A percentile compares a stretch with the other conserved stretches of the same genome.
These are phyloP conservation scores for Steinernema scapterisci DNA, from an alignment of 2,888 invertebrate species.

Conservation along the genomic window DNA sequence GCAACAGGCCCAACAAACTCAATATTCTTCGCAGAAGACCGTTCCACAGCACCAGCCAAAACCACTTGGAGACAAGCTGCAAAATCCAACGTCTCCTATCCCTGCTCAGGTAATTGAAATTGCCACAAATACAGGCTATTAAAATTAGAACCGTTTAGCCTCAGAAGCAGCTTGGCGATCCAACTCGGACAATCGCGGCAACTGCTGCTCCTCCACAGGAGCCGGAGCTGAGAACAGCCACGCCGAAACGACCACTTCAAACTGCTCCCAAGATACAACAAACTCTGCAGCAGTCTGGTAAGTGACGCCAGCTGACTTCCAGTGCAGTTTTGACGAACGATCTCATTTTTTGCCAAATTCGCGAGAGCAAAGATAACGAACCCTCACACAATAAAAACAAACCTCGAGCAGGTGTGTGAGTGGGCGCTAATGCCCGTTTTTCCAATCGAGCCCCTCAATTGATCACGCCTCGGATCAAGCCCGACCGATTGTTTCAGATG, in stretches of 20 bases:
- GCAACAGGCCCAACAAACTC: slow-evolving; percentile 36
- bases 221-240: not conserved
- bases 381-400: slow-evolving; percentile 5
- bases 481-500: slow-evolving; percentile 21
- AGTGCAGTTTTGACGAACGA: not conserved
- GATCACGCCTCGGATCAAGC: slow-evolving; percentile 4
- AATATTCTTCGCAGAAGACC: slow-evolving; percentile 27
- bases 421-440: slow-evolving; percentile 7
- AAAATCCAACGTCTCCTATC: slow-evolving; percentile 5
- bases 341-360: not conserved
- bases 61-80: slow-evolving; percentile 33
- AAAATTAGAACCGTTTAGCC: no score
- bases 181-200: not conserved
- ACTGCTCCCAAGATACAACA: slow-evolving; percentile 25
- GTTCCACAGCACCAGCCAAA: slow-evolving; percentile 37
- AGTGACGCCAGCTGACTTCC: not conserved
- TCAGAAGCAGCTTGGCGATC: not conserved
- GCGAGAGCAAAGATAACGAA: not conserved
- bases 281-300: slow-evolving; percentile 1
- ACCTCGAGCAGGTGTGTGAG: slow-evolving; percentile 11
- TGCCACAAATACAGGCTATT: no score
- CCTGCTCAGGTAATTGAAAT: slow-evolving; percentile 43
- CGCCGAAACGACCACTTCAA: not conserved
- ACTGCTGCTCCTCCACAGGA: not conserved
- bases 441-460: not conserved